These are phyloP conservation scores for Stomatorhinus ivindoensis DNA, from an alignment of 2,113 vertebrate genomes.

Conservation along the genomic window DNA sequence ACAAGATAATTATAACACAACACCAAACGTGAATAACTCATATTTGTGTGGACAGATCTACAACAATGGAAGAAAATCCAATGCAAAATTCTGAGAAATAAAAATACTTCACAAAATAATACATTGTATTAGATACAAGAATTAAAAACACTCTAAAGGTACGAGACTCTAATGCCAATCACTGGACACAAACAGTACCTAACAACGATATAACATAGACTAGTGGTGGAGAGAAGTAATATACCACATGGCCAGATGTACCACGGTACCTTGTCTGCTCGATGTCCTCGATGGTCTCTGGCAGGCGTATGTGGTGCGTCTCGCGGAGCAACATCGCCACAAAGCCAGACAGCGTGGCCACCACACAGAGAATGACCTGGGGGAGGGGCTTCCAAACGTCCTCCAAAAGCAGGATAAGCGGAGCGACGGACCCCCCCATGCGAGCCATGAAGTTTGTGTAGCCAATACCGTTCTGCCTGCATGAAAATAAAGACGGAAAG, in stretches of 20 bases:
- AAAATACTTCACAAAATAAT: not conserved
- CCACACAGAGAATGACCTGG: slow-evolving; percentile 48
- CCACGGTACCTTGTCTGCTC: slow-evolving; percentile 57
- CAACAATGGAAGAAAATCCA: not conserved
- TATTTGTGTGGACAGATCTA: not conserved
- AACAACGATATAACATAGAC: not conserved
- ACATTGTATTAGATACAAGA: not conserved
- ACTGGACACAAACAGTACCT: not conserved
- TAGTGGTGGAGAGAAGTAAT: not conserved
- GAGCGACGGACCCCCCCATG: slow-evolving; percentile 68
- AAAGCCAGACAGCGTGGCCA: slow-evolving; percentile 56
- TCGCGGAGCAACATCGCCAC: slow-evolving; percentile 64
- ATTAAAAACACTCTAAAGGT: not conserved
- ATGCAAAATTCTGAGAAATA: not conserved
- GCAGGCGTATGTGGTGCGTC: slow-evolving; percentile 57
- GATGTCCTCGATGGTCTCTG: slow-evolving; percentile 71
- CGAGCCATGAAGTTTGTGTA: slow-evolving; percentile 62
- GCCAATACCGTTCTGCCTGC: slow-evolving; percentile 75
- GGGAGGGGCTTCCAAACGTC: slow-evolving; percentile 66
- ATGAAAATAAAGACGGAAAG: not conserved
- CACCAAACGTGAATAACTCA: not conserved
- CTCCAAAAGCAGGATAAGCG: slow-evolving; percentile 65
- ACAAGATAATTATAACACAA: not conserved
- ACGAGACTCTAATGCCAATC: not conserved
- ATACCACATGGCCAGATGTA: not conserved